Evolutionary conservation across 2,113 vertebrate genomes (phyloP).

Genomic region (Dasyprocta punctata): DNA sequence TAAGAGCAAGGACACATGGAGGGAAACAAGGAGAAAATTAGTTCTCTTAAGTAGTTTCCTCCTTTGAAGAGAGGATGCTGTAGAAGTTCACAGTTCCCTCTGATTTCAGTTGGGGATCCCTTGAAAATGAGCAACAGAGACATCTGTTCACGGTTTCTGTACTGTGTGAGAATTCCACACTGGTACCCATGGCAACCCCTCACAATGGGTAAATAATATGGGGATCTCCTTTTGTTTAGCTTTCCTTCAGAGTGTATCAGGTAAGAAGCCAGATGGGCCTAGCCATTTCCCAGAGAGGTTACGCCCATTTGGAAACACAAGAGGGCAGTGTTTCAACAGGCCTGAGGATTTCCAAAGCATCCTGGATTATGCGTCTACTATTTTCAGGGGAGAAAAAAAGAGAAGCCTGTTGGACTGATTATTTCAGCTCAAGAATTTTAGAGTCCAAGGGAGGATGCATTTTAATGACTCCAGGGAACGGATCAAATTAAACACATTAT

Average conservation of each 20-base stretch:
- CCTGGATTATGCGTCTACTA: not conserved
- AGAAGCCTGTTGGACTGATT: conserved; percentile 73
- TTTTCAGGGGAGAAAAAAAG: not conserved
- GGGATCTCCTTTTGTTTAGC: not conserved
- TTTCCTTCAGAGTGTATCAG: not conserved
- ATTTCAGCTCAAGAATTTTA: conserved; percentile 80
- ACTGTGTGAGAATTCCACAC: not conserved
- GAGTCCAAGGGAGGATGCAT: conserved; percentile 73
- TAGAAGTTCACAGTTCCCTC: not conserved
- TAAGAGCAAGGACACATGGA: not conserved
- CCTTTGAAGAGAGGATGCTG: not conserved
- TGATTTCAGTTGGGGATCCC: not conserved
- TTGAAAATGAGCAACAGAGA: not conserved
- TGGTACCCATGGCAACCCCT: not conserved
- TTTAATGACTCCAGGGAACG: conserved; percentile 82
- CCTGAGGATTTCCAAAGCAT: not conserved
- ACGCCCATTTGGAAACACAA: conserved; percentile 73
- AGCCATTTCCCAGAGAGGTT: not conserved
- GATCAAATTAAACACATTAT: conserved; percentile 84
- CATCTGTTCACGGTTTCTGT: not conserved
- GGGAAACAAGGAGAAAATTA: not conserved
- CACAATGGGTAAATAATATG: not conserved
- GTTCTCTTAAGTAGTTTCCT: not conserved
- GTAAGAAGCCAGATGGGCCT: fast-evolving
- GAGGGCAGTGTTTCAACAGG: conserved; percentile 87